Base-by-base conservation (phyloP, 2,888 invertebrate species). In the Cephonodes hylas region DNA sequence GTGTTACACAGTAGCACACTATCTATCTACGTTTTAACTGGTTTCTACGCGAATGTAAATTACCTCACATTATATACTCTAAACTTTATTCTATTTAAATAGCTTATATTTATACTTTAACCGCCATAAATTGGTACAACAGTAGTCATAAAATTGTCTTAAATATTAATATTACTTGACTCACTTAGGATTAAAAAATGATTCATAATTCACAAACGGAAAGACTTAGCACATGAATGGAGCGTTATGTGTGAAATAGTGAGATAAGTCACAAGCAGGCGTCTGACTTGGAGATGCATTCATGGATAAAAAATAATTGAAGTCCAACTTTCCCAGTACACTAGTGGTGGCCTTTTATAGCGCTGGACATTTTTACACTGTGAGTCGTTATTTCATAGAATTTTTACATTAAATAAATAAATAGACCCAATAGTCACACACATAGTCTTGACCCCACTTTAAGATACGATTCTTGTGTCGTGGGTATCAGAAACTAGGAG, bases 251-350 rank as follows among this genome's bases (percentile, higher is more conserved):
- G 85, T 80, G 81, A 85, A 85, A 71, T 74, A 64, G 65, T 66
- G 74, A 84, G 85, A 85, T 83, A 83, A 76, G 76, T 66, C 65
- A 64, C 67, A 65, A 71, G 69, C 62, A 73, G 73, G 74, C 70
- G 76, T 69, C 73, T 70, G 69, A 66, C 63, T 65, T 58, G 61
- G 79, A 84, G 85, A 86, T 85, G 82, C 82, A 83, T 83, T 83
- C 85, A 82, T 69, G 81, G 84, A 85, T 85, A 86, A 85, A 80
- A 81, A 84, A 84, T 83, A 85, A 86, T 84, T 86, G 75, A 81
- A 84, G 84, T 83, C 69, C 74, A 82, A 84, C 84, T 77, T 66
- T 82, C 79, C 84, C 81, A 72, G 78, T 64, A 66, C 59, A 44
- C 57, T 27, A 68, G 68, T 69, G 56, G 59, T 46, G 56, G 34